Conservation (phyloP, 2,888 invertebrate genomes). For the Plagiodera versicolora region DNA sequence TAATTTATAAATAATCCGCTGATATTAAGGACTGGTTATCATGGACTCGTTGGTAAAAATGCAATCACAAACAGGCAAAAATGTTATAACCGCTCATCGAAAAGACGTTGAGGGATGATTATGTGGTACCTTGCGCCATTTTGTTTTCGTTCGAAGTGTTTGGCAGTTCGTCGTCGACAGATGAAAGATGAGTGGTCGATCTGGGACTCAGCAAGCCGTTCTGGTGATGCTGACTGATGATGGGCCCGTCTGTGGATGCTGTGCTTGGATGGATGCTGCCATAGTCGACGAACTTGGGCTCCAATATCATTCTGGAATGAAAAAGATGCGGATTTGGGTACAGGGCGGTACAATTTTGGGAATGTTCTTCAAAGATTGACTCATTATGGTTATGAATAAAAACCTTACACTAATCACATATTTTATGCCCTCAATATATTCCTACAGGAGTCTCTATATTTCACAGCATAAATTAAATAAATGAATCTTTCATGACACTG, state of each 20-base stretch:
- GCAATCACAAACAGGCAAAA: too few relatives aligned
- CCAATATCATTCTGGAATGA: slow-evolving; percentile 65
- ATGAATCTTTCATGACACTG: too few relatives aligned
- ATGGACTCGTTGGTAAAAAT: too few relatives aligned
- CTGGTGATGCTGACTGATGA: slow-evolving; percentile 44
- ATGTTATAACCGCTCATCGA: too few relatives aligned
- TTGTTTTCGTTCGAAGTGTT: slow-evolving; percentile 48
- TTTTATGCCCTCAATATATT: too few relatives aligned
- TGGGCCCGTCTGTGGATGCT: slow-evolving; percentile 46
- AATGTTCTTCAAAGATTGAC: neutral
- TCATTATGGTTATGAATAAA: too few relatives aligned
- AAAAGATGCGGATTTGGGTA: slow-evolving; percentile 23
- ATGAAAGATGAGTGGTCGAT: slow-evolving; percentile 43
- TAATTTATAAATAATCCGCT: too few relatives aligned
- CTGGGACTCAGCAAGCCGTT: slow-evolving; percentile 48
- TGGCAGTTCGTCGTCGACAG: slow-evolving; percentile 52
- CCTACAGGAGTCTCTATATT: too few relatives aligned
- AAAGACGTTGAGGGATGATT: too few relatives aligned
- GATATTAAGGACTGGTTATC: too few relatives aligned
- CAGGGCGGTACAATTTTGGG: neutral
- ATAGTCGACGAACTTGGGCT: slow-evolving; percentile 66
- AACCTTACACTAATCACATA: too few relatives aligned
- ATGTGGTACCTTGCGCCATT: slow-evolving; percentile 52
- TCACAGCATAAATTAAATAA: too few relatives aligned
- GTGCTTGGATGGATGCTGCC: slow-evolving; percentile 61